Evolutionary conservation across 2,888 invertebrate species (phyloP), one percentile per base, ranked within the genome.

Genomic region (Caenorhabditis sp.): DNA sequence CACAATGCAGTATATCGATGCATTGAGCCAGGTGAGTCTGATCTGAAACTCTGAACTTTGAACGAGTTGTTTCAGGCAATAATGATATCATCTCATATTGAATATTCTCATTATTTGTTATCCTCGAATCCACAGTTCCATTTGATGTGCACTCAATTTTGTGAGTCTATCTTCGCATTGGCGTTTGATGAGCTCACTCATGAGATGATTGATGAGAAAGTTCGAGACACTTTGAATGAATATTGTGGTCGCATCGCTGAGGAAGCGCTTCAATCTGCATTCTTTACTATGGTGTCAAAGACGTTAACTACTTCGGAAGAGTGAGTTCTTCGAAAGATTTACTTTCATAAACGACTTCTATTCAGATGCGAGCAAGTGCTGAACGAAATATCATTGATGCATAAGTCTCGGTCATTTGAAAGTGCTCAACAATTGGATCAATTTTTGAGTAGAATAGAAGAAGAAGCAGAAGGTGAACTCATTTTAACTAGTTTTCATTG

Each of bases 61-160:
- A 41, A 8, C 41, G n/a, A 14, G 26, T 35, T 0, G 16, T 68
- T 80, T 35, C 70, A 81, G 79, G 82, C 82, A 35, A 82, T 82
- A 54, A 68, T 82, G 77, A 82, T 82, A 82, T 82, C 82, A 69
- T 77, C 82, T 73, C 79, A 82, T 82, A 82, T 82, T 54, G 77
- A 82, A 73, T 82, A 82, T 59, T 82, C 82, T n/a, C 68, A 82
- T 74, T 44, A 79, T 73, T 41, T 82, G 47, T 74, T 82, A 79
- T 77, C 82, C 10, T 47, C 72, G 19, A 74, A 82, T 26, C 68
- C 74, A 3, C 22, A 69, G 19, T 82, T 82, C 28, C 74, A 85
- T 41, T 26, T 75, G 56, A 83, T 82, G 75, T 86, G 86, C 38
- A 79, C 70, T 28, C 70, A 68, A 44, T 68, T 86, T 38, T 86